phyloP scores from a whole-genome alignment of 2,888 invertebrate species.

The Pegoplata infirma region DNA sequence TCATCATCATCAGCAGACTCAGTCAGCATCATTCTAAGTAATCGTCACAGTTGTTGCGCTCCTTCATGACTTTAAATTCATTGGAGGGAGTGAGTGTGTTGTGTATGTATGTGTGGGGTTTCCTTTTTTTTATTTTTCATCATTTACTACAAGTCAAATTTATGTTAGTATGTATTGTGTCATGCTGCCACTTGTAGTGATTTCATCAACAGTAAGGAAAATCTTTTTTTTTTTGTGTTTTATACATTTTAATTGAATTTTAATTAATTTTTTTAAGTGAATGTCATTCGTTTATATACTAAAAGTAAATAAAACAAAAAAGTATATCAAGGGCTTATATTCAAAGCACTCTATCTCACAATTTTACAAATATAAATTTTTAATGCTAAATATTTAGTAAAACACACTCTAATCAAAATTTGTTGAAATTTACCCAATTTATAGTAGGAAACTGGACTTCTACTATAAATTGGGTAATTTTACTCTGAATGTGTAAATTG shows the following conservation, averaged over 20 bases:
- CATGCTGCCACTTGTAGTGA: background rate
- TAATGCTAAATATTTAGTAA: too few species aligned
- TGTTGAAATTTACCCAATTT: too few species aligned
- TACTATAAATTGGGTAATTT: too few species aligned
- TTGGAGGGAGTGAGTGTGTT: too few species aligned
- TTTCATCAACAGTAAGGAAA: background rate
- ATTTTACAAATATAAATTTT: too few species aligned
- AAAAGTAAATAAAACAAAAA: background rate
- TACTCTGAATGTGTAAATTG: too few species aligned
- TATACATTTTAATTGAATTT: conserved; percentile 63
- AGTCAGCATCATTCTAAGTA: conserved; percentile 33
- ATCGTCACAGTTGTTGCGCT: conserved; percentile 42
- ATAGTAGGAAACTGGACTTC: too few species aligned
- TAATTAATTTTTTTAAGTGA: conserved; percentile 61
- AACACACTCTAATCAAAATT: too few species aligned
- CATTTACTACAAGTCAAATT: background rate
- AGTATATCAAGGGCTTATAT: too few species aligned
- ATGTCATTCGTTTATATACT: conserved; percentile 34
- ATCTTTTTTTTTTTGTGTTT: conserved; percentile 7
- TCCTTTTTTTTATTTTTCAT: background rate
- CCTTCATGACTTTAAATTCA: background rate
- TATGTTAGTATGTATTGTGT: background rate
- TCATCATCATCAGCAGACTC: conserved; percentile 7
- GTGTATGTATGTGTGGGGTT: too few species aligned
- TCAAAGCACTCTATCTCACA: too few species aligned